phyloP scores from a whole-genome alignment of 2,888 invertebrate genomes.

The Cerceris ruficornis region DNA sequence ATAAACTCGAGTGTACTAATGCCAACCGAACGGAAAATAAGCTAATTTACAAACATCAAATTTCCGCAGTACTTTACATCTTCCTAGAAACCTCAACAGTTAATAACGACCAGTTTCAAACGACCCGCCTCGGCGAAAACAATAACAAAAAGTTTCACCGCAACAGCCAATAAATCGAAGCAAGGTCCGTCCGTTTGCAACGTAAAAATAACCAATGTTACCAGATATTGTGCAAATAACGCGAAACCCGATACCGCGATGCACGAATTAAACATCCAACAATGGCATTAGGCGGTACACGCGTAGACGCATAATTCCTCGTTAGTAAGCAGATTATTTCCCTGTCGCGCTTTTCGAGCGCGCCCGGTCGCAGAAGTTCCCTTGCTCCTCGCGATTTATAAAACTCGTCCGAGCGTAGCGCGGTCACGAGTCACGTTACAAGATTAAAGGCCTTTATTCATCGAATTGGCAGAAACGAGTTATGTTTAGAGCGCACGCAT shows the following conservation, averaged over 20 bases:
- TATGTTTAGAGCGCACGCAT: background rate
- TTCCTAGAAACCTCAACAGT: no score
- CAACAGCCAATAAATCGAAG: no score
- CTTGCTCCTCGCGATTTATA: constrained; percentile 28
- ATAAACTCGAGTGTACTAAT: no score
- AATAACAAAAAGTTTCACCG: no score
- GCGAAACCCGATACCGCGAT: background rate
- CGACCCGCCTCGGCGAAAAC: no score
- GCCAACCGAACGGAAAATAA: no score
- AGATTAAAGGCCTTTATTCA: constrained; percentile 14
- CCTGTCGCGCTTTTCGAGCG: constrained; percentile 5
- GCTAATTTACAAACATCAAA: no score
- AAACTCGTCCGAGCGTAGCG: background rate
- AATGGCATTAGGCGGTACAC: background rate
- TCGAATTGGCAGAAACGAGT: constrained; percentile 15
- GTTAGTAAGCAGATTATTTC: constrained; percentile 26
- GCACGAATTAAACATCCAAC: background rate
- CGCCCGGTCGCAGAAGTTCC: background rate
- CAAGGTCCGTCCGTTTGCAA: no score
- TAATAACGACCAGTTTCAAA: no score
- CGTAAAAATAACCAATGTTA: no score
- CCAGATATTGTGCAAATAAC: background rate
- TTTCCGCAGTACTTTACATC: no score
- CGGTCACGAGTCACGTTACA: constrained; percentile 15
- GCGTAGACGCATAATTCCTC: constrained; percentile 12